Evolutionary conservation across 2,888 invertebrate species (phyloP).

Genomic region (Polydrusus cervinus): DNA sequence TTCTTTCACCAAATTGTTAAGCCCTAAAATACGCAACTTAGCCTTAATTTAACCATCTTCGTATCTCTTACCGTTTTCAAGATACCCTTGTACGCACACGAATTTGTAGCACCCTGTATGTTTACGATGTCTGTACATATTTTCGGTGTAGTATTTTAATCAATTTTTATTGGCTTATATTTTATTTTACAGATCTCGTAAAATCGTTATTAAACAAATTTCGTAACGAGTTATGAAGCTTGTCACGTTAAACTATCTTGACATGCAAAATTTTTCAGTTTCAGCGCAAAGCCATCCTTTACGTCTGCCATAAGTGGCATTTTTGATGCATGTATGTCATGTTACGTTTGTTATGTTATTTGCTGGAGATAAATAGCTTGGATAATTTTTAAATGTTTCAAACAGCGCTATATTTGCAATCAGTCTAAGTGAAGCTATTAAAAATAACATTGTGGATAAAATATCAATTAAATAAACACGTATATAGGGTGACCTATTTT

Average conservation of each 20-base stretch:
- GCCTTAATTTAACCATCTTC: too few species aligned
- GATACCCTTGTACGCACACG: too few species aligned
- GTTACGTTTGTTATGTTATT: neutral
- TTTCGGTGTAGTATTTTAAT: too few species aligned
- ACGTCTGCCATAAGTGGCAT: neutral
- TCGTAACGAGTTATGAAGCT: neutral
- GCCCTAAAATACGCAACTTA: too few species aligned
- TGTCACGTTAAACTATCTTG: neutral
- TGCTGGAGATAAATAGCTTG: neutral
- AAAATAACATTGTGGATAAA: too few species aligned
- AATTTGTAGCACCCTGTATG: too few species aligned
- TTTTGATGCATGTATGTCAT: neutral
- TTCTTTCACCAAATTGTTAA: too few species aligned
- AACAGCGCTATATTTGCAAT: neutral
- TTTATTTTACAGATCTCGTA: neutral
- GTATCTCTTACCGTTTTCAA: too few species aligned
- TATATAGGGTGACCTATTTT: too few species aligned
- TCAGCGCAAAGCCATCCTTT: neutral
- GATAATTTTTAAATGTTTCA: neutral
- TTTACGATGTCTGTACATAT: too few species aligned
- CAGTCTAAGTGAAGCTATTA: neutral
- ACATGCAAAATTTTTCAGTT: constrained; percentile 8
- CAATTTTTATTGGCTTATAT: too few species aligned
- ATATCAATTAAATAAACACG: too few species aligned
- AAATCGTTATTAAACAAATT: neutral